Percentiles rank a stretch among this genome's conserved stretches.
phyloP scores from a whole-genome alignment of 2,888 invertebrate species.

The Microplitis deprimator region DNA sequence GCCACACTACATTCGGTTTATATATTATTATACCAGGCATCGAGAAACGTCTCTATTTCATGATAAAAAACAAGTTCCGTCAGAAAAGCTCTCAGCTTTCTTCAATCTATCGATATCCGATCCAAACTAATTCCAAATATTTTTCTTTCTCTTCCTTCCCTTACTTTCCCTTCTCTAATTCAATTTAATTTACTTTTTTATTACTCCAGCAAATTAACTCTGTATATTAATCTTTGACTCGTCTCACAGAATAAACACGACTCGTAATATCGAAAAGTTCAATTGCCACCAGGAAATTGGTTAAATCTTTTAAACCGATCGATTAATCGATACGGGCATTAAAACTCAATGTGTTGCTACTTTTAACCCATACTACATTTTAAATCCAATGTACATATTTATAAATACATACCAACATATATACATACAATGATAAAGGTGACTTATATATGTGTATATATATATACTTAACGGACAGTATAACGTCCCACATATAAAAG shows the following conservation, averaged over 20 bases:
- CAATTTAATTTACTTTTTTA: no score
- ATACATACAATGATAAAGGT: neutral
- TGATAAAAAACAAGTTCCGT: no score
- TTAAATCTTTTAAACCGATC: constrained; percentile 5
- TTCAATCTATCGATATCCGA: no score
- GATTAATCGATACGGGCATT: constrained; percentile 34
- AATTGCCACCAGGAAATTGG: constrained; percentile 33
- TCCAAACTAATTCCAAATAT: no score
- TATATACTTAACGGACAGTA: constrained; percentile 15
- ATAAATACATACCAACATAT: neutral
- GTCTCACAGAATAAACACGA: neutral
- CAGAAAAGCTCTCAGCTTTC: no score
- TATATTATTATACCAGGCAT: no score
- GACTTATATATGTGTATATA: no score
- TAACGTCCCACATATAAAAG: constrained; percentile 34
- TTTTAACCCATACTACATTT: neutral
- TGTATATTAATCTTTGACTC: neutral
- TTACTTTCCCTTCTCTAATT: no score
- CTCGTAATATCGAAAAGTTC: neutral
- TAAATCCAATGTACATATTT: constrained; percentile 8
- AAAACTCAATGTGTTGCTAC: neutral
- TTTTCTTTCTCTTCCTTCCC: no score
- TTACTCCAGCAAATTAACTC: neutral
- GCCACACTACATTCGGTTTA: neutral
- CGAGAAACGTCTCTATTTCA: no score